Conservation (phyloP, 2,797 vertebrate genomes). For the Cheirogaleus major region DNA sequence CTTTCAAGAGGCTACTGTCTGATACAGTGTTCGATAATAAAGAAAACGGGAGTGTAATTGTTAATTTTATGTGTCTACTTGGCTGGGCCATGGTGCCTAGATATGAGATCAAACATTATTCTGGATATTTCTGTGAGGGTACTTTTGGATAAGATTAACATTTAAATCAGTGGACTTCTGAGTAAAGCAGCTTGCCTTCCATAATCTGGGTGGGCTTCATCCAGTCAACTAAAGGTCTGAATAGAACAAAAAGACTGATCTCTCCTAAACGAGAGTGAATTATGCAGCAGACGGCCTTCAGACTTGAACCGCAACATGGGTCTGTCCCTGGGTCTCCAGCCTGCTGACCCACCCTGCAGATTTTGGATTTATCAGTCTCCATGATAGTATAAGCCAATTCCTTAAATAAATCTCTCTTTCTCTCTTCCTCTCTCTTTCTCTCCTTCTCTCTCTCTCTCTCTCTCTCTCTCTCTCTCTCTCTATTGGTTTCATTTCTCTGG, state of each 20-base stretch:
- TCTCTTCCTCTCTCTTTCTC: neutral
- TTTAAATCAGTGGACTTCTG: neutral
- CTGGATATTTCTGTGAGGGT: neutral
- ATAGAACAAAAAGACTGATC: neutral
- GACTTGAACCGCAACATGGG: neutral
- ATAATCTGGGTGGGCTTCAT: neutral
- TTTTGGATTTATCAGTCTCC: neutral
- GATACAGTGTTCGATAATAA: neutral
- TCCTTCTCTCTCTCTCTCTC: no score
- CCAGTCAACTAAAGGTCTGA: neutral
- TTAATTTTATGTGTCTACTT: neutral
- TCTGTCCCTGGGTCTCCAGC: neutral
- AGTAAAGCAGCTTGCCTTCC: conserved; percentile 18
- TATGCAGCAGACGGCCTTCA: neutral
- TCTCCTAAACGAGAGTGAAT: neutral
- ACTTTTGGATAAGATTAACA: neutral
- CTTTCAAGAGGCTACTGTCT: neutral
- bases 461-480: neutral
- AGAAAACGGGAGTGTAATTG: neutral
- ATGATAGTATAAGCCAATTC: neutral
- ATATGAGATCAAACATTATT: neutral
- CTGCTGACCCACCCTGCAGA: neutral
- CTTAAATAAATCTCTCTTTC: neutral
- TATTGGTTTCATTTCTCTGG: neutral
- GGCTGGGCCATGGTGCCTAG: neutral